These are phyloP conservation scores for Xiphorhynchus elegans DNA, from an alignment of 2,113 vertebrate species.

Conservation along the genomic window DNA sequence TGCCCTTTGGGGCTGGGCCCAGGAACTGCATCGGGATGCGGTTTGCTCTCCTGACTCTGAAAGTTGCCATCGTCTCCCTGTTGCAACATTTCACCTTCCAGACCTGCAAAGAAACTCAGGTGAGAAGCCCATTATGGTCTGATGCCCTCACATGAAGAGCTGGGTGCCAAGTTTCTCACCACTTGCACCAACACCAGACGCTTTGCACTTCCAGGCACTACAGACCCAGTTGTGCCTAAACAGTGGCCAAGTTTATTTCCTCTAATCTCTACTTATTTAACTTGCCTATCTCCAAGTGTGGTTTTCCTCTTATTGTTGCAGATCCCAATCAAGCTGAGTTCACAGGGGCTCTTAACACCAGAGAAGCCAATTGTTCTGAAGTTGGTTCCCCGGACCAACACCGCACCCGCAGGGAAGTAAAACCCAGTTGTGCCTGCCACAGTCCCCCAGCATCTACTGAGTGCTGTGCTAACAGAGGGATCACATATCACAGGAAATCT, in stretches of 20 bases:
- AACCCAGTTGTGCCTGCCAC: background rate
- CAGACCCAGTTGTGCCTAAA: fast-evolving
- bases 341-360: conserved; percentile 66
- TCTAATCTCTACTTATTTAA: background rate
- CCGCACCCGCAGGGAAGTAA: background rate
- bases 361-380: conserved; percentile 80
- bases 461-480: background rate
- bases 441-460: background rate
- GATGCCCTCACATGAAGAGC: fast-evolving
- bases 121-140: background rate
- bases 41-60: conserved; percentile 81
- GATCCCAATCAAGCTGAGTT: conserved; percentile 77
- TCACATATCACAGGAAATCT: background rate
- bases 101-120: conserved; percentile 83
- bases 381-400: conserved; percentile 66
- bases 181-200: fast-evolving
- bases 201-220: background rate
- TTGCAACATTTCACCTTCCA: conserved; percentile 81
- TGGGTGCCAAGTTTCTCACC: background rate
- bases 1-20: conserved; percentile 86
- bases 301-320: conserved; percentile 36
- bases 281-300: background rate
- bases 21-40: conserved; percentile 88
- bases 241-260: fast-evolving
- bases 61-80: conserved; percentile 69